Base-by-base conservation (phyloP, 2,888 invertebrate species). In the Limnephilus auricula region DNA sequence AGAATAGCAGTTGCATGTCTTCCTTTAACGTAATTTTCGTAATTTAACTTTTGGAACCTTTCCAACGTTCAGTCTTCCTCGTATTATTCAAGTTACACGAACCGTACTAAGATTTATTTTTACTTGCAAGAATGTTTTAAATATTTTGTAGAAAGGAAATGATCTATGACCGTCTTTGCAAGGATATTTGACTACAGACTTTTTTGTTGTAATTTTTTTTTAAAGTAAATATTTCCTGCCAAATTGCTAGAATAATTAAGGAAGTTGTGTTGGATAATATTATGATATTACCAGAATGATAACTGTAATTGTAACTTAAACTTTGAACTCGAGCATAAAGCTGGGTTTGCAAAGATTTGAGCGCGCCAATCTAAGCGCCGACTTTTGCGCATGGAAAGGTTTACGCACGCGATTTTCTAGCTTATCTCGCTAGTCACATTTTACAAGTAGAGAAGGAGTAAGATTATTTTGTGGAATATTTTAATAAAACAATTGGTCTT, bases 81-180 rank as follows among this genome's bases (percentile, higher is more conserved):
- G 65, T 65, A 65, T 65, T 65, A 65, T 65, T 25, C 65, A 65
- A 65, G 65, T 65, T 65, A 65, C 25, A 65, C 65, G 65, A 65
- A 65, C 65, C 65, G 65, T n/a, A 65, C 65, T n/a, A 65, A 65
- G 65, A 65, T 65, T 65, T 65, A 65, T 65, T 65, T 50, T n/a
- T 65, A 25, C 65, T 65, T 65, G 25, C 65, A 65, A 65, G 25
- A n/a, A 65, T 65, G 0, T 65, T 25, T 25, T 25, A 65, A 65
- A 65, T 65, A 25, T 65, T 65, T 65, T 65, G 25, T 9, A 25
- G 25, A 65, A 65, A 65, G 0, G 0, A 25, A 25, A 25, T 65
- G 18, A 65, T 25, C 6, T 65, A 65, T 65, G 50, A 25, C 50
- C 25, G 25, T 25, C 25, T 65, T n/a, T 65, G 4, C 65, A 65